Evolutionary conservation across 2,888 invertebrate genomes (phyloP).

Genomic region (Neelides folsomi): DNA sequence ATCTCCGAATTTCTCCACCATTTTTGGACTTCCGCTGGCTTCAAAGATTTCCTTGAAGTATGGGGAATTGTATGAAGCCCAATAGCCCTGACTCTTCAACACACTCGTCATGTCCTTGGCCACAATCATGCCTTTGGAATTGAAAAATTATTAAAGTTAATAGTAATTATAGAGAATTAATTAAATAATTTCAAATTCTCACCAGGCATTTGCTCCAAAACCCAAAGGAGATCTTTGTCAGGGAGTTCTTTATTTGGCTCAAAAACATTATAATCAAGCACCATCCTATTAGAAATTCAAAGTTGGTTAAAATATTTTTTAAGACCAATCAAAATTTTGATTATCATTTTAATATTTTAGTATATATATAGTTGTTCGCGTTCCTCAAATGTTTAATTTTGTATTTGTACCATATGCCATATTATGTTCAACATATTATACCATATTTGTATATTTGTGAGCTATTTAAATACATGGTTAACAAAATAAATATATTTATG

Average conservation of each 20-base stretch:
- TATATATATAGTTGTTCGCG: no score
- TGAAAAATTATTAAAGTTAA: neutral
- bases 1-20: constrained; percentile 44
- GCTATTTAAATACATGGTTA: no score
- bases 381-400: no score
- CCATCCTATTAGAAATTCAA: constrained; percentile 41
- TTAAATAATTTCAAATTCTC: constrained; percentile 6
- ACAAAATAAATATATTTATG: no score
- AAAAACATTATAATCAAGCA: constrained; percentile 58
- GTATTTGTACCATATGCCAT: no score
- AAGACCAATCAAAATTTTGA: no score
- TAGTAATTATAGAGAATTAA: neutral
- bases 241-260: constrained; percentile 37
- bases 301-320: no score
- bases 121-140: constrained; percentile 41
- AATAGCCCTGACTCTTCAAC: constrained; percentile 51
- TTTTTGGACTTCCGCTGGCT: constrained; percentile 47
- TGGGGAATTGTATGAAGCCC: constrained; percentile 60
- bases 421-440: no score
- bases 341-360: no score
- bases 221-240: constrained; percentile 46
- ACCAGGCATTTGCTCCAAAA: constrained; percentile 64
- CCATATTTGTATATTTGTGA: no score
- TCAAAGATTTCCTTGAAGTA: constrained; percentile 51
- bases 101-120: constrained; percentile 53